Evolutionary conservation across 1,140 invertebrate species (phyloP), one percentile per base, ranked within the genome.

Genomic region (Ostrea edulis): DNA sequence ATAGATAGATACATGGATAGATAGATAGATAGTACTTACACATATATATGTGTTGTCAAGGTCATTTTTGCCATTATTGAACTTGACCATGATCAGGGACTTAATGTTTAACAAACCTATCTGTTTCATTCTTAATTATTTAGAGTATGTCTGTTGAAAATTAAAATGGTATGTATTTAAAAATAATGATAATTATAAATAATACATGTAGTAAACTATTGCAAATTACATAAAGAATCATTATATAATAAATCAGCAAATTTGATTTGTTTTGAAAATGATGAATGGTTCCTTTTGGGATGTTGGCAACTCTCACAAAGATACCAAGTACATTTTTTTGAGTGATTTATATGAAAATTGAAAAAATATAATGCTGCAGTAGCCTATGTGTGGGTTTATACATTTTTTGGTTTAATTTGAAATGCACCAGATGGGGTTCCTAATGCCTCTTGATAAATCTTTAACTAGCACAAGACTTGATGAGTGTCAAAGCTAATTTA

Each of bases 361-460:
- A 29, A 77, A 25, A 77, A 22, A 14, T 25, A 35, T 77, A 29
- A 77, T 35, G 25, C 8, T 29, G 68, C 22, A 77, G 68, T 77
- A 77, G 25, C 68, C 68, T 11, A 25, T 29, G 68, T 77, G 68
- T 77, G 68, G 68, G 68, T 35, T 71, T 77, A 8, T 29, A 29
- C 25, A 14, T 35, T 77, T 77, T 25, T 77, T 77, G 35, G 68
- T 77, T 29, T 35, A 14, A 77, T 77, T 77, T 77, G 68, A 77
- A 77, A 77, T 77, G 68, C 68, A 77, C 68, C 68, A 77, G 68
- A 77, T 77, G 68, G 68, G 29, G 8, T 29, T 77, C 25, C 25
- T 77, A 77, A 77, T 77, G 68, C 68, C 68, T 77, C 68, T 77
- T 77, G 68, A 77, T 77, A 77, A 77, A 77, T 77, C 68, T 77